Evolutionary conservation across 2,888 invertebrate genomes (phyloP), one percentile per base, ranked within the genome.

Genomic region (Stictocephala bisonia): DNA sequence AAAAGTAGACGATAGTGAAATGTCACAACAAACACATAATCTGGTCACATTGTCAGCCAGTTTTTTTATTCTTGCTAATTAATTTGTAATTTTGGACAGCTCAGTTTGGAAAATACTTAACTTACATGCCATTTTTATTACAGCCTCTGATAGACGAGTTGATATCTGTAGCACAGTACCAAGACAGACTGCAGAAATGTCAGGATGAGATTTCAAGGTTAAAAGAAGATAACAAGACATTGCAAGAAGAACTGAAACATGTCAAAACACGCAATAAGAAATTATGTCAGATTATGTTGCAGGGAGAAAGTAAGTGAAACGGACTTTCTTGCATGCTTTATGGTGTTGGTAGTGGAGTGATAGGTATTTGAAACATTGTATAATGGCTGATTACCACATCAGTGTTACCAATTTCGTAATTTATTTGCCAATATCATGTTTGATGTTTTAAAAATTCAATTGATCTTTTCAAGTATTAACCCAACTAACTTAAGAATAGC

Each of bases 291-390:
- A 90, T 92, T 81, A 84, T 92, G 67, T 89, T 88, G 22, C 90
- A 90, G 79, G 91, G 90, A 66, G 91, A 92, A 85, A 91, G 92
- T 92, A 84, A 88, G 90, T 86, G n/a, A n/a, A n/a, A n/a, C n/a
- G n/a, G n/a, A n/a, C n/a, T n/a, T n/a, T n/a, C n/a, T n/a, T n/a
- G n/a, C n/a, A n/a, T n/a, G n/a, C n/a, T n/a, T n/a, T n/a, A n/a
- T n/a, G n/a, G n/a, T n/a, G n/a, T n/a, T n/a, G n/a, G n/a, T n/a
- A n/a, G n/a, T n/a, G n/a, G n/a, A n/a, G n/a, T n/a, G n/a, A n/a
- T n/a, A n/a, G n/a, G n/a, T n/a, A n/a, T n/a, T n/a, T n/a, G n/a
- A n/a, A n/a, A n/a, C n/a, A n/a, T n/a, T n/a, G n/a, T n/a, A n/a
- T n/a, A n/a, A n/a, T n/a, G n/a, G n/a, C n/a, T n/a, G n/a, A n/a